A percentile compares a stretch with the other conserved stretches of the same genome.
phyloP scores from a whole-genome alignment of 2,113 vertebrate genomes.

The Lepidothrix coronata region DNA sequence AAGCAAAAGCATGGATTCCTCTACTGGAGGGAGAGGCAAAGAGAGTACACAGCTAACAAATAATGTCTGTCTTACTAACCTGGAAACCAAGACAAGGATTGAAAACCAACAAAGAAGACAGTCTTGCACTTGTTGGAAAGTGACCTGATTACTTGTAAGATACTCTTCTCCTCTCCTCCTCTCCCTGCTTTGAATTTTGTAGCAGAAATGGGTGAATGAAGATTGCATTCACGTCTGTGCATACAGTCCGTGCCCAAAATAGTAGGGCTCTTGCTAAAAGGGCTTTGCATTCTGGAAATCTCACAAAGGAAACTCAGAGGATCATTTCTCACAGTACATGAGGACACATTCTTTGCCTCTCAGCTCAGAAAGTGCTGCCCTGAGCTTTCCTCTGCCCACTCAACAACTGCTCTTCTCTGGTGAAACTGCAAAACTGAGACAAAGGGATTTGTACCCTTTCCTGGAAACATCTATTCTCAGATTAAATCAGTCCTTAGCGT shows the following conservation, averaged over 20 bases:
- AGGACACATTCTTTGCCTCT: not conserved
- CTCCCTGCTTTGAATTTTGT: not conserved
- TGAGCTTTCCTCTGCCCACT: not conserved
- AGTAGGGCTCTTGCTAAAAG: not conserved
- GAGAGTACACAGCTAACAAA: not conserved
- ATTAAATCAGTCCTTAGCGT: not conserved
- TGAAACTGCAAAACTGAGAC: not conserved
- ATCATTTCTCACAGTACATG: not conserved
- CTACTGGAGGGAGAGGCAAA: not conserved
- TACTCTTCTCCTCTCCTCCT: not conserved
- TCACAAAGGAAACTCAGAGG: not conserved
- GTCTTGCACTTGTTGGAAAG: not conserved
- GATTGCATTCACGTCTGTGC: not conserved
- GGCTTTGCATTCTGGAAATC: not conserved
- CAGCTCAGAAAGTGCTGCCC: not conserved
- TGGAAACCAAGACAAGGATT: not conserved
- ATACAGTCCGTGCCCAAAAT: not conserved
- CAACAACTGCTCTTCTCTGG: not conserved
- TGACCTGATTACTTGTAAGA: not conserved
- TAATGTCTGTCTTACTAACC: not conserved
- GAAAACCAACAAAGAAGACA: not conserved
- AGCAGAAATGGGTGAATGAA: not conserved
- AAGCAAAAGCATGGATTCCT: not conserved
- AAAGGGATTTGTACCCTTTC: not conserved
- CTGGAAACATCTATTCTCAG: not conserved